Evolutionary conservation across 2,888 invertebrate species (phyloP).

Genomic region (Archips crataeganus): DNA sequence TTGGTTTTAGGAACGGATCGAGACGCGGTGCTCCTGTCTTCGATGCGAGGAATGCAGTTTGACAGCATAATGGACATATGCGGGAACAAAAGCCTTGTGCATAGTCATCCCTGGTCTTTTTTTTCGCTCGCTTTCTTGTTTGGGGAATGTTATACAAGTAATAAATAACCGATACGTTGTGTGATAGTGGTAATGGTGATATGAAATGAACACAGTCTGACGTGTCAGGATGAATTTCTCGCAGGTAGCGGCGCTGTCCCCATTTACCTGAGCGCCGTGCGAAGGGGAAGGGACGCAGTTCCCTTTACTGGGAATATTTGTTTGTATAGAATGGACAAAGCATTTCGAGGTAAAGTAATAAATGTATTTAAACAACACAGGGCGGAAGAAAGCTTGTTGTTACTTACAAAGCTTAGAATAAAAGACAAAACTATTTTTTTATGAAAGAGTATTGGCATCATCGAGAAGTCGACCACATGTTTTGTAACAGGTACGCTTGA

Average conservation of each 20-base stretch:
- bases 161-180: conserved; percentile 48
- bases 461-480: conserved; percentile 27
- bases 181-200: conserved; percentile 33
- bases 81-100: conserved; percentile 84
- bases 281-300: conserved; percentile 71
- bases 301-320: conserved; percentile 69
- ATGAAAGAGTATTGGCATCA: background rate
- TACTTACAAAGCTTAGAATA: background rate
- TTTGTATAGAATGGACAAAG: conserved; percentile 74
- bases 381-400: background rate
- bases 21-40: conserved; percentile 81
- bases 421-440: conserved; percentile 19
- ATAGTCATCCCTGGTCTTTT: conserved; percentile 76
- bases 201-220: conserved; percentile 51
- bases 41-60: conserved; percentile 83
- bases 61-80: conserved; percentile 79
- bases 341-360: conserved; percentile 46
- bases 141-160: conserved; percentile 50
- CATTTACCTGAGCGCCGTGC: conserved; percentile 74
- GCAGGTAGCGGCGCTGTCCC: conserved; percentile 71
- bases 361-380: conserved; percentile 46
- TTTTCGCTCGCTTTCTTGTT: conserved; percentile 74
- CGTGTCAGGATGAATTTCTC: conserved; percentile 58
- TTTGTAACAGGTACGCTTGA: conserved; percentile 34
- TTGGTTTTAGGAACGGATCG: conserved; percentile 69